Conservation (phyloP, 1,140 invertebrate species). For the Uloborus diversus region DNA sequence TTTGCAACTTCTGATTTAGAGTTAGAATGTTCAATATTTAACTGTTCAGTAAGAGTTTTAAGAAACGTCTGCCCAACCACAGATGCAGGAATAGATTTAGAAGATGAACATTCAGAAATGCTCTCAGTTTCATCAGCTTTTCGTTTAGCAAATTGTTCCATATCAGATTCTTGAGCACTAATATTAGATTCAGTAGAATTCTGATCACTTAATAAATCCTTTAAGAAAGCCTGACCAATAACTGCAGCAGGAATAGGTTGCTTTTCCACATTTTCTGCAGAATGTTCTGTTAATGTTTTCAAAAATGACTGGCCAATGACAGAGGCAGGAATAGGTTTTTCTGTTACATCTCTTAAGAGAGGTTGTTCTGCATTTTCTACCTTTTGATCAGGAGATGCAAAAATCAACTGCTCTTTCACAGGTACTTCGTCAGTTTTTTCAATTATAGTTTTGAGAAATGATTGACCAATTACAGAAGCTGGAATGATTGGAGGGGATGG, state of each 20-base stretch:
- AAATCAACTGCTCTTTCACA: too few species aligned
- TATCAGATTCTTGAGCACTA: not conserved
- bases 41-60: not conserved
- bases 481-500: too few species aligned
- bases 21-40: not conserved
- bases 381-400: too few species aligned
- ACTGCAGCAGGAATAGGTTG: conserved; percentile 26
- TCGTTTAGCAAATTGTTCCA: not conserved
- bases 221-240: conserved; percentile 43
- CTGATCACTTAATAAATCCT: conserved; percentile 7
- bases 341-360: not conserved
- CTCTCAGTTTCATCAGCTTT: not conserved
- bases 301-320: conserved; percentile 45
- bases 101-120: not conserved
- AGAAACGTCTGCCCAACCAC: conserved; percentile 5
- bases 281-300: conserved; percentile 17
- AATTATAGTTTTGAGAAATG: conserved; percentile 33
- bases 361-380: too few species aligned
- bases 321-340: conserved; percentile 30
- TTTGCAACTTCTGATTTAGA: not conserved
- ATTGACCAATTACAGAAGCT: conserved; percentile 30
- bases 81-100: conserved; percentile 4
- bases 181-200: too few species aligned
- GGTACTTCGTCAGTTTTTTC: not conserved
- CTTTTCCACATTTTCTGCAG: not conserved